Evolutionary conservation across 2,113 vertebrate species (phyloP).

Genomic region (Oenanthe melanoleuca): DNA sequence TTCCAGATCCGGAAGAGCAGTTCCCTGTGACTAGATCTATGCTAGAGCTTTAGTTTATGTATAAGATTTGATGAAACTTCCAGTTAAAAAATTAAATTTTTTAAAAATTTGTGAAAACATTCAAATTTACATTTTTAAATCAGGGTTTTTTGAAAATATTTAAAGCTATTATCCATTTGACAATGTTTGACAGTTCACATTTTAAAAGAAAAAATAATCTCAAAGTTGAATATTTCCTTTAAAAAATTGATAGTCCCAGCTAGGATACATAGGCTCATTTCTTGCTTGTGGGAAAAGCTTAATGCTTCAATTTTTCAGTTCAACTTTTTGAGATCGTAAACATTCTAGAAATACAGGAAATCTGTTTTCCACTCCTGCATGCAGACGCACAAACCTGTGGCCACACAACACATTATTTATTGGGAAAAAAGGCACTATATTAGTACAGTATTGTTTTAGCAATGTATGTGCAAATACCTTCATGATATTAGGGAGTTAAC

Average conservation of each 20-base stretch:
- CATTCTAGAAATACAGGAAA: not conserved
- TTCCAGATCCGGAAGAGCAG: not conserved
- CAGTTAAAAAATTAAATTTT: not conserved
- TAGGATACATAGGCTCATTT: not conserved
- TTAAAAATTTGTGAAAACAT: not conserved
- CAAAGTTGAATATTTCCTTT: not conserved
- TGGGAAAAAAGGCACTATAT: not conserved
- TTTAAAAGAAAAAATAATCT: not conserved
- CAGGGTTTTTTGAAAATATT: too few species aligned
- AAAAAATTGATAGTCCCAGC: not conserved
- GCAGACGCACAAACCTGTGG: not conserved
- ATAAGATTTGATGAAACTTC: not conserved
- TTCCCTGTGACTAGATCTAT: not conserved
- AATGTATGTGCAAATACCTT: not conserved
- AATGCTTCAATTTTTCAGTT: not conserved
- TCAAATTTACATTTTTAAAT: not conserved
- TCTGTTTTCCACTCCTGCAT: slow-evolving; percentile 9
- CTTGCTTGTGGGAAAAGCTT: not conserved
- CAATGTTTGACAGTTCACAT: not conserved
- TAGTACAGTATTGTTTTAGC: not conserved
- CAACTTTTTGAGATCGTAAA: not conserved
- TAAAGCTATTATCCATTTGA: not conserved
- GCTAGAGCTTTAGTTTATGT: not conserved
- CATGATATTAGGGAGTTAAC: not conserved
- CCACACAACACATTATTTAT: not conserved